These are phyloP conservation scores for Danionella dracula DNA, from an alignment of 2,797 vertebrate species.

Conservation along the genomic window DNA sequence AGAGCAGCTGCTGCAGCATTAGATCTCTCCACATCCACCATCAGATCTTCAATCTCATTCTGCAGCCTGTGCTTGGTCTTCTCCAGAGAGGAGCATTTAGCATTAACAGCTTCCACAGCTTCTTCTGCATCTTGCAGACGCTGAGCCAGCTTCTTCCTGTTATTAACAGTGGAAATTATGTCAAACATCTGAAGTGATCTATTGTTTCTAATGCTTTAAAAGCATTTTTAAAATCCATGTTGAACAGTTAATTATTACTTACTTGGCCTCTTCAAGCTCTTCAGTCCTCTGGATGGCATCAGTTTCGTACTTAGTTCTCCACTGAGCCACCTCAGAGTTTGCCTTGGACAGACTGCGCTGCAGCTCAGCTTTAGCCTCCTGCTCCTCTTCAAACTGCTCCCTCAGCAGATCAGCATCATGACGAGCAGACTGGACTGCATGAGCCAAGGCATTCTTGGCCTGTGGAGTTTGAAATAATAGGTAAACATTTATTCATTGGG, in stretches of 20 bases:
- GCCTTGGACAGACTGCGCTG: slow-evolving; percentile 50
- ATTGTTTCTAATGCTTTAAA: too few relatives aligned
- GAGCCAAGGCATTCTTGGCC: slow-evolving; percentile 57
- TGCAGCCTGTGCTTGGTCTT: slow-evolving; percentile 84
- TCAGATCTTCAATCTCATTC: slow-evolving; percentile 84
- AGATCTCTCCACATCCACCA: slow-evolving; percentile 82
- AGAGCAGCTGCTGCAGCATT: slow-evolving; percentile 70
- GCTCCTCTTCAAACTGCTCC: slow-evolving; percentile 57
- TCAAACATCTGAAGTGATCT: too few relatives aligned
- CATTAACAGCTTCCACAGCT: slow-evolving; percentile 72
- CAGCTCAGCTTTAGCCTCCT: slow-evolving; percentile 50
- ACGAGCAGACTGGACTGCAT: slow-evolving; percentile 54
- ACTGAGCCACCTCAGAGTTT: slow-evolving; percentile 54
- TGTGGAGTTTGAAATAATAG: neutral
- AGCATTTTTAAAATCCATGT: neutral
- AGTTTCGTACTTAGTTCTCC: slow-evolving; percentile 55
- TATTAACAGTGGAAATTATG: too few relatives aligned
- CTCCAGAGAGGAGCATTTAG: slow-evolving; percentile 76
- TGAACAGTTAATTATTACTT: too few relatives aligned
- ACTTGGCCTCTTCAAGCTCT: slow-evolving; percentile 54
- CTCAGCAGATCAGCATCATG: slow-evolving; percentile 54
- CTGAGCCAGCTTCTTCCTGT: slow-evolving; percentile 70
- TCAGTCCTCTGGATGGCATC: slow-evolving; percentile 52
- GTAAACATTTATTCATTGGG: neutral
- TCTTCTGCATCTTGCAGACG: slow-evolving; percentile 75